Conservation (phyloP, 2,113 vertebrate genomes). For the Thamnophis sirtalis region DNA sequence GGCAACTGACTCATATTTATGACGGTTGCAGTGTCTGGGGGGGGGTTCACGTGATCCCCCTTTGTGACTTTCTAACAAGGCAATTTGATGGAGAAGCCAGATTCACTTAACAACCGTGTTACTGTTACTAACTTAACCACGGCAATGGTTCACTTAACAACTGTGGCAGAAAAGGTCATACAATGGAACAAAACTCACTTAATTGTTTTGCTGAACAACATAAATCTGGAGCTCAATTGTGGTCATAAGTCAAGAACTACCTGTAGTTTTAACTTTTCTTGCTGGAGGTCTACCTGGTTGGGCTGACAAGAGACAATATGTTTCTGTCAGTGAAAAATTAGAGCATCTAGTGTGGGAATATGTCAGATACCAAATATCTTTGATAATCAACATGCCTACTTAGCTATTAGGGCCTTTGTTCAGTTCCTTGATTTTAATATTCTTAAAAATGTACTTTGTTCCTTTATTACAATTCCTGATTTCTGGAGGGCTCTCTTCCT, state of each 20-base stretch:
- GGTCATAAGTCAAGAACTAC: neutral
- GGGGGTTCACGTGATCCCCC: neutral
- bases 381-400: slow-evolving; percentile 41
- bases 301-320: neutral
- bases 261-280: neutral
- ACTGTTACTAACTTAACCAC: neutral
- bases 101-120: neutral
- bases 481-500: slow-evolving; percentile 58
- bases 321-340: neutral
- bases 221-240: neutral
- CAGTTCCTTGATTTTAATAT: slow-evolving; percentile 57
- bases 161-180: neutral
- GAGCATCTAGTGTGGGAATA: slow-evolving; percentile 29
- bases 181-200: neutral
- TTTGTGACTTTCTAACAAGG: neutral
- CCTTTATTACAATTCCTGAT: slow-evolving; percentile 58
- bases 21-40: neutral
- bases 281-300: neutral
- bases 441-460: slow-evolving; percentile 63
- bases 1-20: neutral
- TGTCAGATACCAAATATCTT: slow-evolving; percentile 23
- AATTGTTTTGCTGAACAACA: neutral
- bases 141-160: neutral
- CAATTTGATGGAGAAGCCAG: neutral
- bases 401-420: slow-evolving; percentile 54